Conservation (phyloP, 2,888 invertebrate genomes). For the Tiliacea aurago region DNA sequence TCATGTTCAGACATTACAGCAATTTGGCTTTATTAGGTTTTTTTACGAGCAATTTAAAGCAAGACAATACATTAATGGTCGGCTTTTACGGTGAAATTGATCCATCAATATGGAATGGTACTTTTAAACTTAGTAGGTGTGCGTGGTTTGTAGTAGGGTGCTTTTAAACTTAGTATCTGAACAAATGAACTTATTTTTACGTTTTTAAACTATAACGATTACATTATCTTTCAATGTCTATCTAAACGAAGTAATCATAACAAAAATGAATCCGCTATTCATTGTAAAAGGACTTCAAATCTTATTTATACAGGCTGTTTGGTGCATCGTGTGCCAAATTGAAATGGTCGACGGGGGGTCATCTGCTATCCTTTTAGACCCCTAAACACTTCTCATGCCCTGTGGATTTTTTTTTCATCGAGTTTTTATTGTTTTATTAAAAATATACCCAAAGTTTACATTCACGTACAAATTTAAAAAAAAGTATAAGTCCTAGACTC, state of each 20-base stretch:
- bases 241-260: background rate
- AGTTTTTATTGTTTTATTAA: no score
- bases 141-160: constrained; percentile 8
- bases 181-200: background rate
- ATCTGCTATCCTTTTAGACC: no score
- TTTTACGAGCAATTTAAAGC: constrained; percentile 55
- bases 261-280: background rate
- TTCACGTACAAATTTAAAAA: no score
- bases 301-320: no score
- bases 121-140: constrained; percentile 25
- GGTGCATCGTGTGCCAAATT: no score
- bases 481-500: no score
- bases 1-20: constrained; percentile 57
- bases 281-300: background rate
- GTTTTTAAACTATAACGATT: background rate
- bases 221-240: background rate
- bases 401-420: no score
- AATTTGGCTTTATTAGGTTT: constrained; percentile 63
- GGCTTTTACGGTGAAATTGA: constrained; percentile 59
- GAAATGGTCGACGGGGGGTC: no score
- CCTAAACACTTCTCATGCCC: no score
- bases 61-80: constrained; percentile 53
- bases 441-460: no score
- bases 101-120: constrained; percentile 53
- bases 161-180: constrained; percentile 15